Percentiles rank a stretch among this genome's conserved stretches.
phyloP scores from a whole-genome alignment of 2,888 invertebrate genomes.

The Diploptera punctata region DNA sequence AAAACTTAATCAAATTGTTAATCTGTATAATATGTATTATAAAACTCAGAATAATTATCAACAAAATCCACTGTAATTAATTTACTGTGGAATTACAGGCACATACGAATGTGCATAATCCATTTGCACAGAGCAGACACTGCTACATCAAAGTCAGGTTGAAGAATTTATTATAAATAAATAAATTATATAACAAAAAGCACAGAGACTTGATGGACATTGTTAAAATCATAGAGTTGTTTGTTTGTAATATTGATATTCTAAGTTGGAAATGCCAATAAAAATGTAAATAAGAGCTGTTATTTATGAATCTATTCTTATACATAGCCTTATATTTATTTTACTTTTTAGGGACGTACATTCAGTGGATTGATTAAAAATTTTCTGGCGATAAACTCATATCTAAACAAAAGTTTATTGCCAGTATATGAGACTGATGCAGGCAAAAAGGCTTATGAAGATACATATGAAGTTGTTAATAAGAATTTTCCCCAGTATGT shows the following conservation, averaged over 20 bases:
- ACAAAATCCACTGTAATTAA: too few species aligned
- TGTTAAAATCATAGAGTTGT: background rate
- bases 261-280: background rate
- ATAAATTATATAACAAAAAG: background rate
- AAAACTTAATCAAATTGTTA: too few species aligned
- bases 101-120: too few species aligned
- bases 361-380: constrained; percentile 76
- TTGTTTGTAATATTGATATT: background rate
- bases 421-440: constrained; percentile 72
- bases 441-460: constrained; percentile 76
- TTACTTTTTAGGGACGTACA: constrained; percentile 71
- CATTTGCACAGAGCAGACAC: too few species aligned
- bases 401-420: constrained; percentile 71
- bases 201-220: background rate
- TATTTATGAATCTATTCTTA: background rate
- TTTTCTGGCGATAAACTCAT: constrained; percentile 65
- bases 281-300: background rate
- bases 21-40: too few species aligned
- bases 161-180: background rate
- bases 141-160: too few species aligned
- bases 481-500: constrained; percentile 81
- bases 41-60: too few species aligned
- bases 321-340: background rate
- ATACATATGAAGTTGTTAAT: constrained; percentile 71
- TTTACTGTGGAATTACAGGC: too few species aligned